Conservation (phyloP, 2,113 vertebrate genomes). For the Clupea harengus region DNA sequence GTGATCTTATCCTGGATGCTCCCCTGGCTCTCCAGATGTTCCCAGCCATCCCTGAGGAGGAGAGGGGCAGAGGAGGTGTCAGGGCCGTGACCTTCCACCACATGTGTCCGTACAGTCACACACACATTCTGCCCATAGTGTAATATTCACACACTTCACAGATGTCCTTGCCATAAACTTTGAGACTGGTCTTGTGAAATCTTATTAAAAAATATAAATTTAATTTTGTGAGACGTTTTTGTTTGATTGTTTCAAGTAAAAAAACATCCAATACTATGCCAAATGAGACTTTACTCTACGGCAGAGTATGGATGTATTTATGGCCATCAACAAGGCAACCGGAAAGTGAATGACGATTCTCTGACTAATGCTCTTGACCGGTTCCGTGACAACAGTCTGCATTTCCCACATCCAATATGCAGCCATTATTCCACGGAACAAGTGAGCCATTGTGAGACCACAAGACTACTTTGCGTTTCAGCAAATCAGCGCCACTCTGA, state of each 20-base stretch:
- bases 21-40: slow-evolving; percentile 78
- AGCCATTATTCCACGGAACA: slow-evolving; percentile 36
- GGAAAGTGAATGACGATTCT: slow-evolving; percentile 41
- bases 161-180: neutral
- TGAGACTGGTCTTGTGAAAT: neutral
- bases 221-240: neutral
- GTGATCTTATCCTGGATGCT: slow-evolving; percentile 84
- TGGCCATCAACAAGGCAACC: slow-evolving; percentile 25
- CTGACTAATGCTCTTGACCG: slow-evolving; percentile 40
- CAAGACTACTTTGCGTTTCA: slow-evolving; percentile 36
- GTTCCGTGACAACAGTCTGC: slow-evolving; percentile 42
- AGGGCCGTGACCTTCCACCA: neutral
- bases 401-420: slow-evolving; percentile 27
- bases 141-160: neutral
- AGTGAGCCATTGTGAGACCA: slow-evolving; percentile 37
- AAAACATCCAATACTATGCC: neutral
- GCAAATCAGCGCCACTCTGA: slow-evolving; percentile 34
- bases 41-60: slow-evolving; percentile 65
- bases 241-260: neutral
- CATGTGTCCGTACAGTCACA: neutral
- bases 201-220: too few relatives aligned
- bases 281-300: neutral
- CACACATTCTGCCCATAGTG: neutral
- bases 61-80: slow-evolving; percentile 16
- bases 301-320: neutral